Conservation (phyloP, 2,888 invertebrate species). For the Anagyrus pseudococci region DNA sequence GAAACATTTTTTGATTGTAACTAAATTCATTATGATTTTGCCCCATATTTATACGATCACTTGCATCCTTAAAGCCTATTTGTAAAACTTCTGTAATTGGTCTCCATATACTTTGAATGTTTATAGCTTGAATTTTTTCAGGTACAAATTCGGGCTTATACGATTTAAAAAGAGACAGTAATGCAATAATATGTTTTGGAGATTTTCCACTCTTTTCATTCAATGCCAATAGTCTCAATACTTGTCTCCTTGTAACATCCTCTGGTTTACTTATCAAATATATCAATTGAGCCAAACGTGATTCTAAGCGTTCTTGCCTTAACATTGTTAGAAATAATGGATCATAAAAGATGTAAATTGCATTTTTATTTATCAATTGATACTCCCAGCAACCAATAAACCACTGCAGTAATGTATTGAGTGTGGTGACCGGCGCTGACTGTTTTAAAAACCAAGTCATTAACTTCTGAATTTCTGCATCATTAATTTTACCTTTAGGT, state of each 20-base stretch:
- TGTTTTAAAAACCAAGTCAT: constrained; percentile 44
- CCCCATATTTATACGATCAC: constrained; percentile 42
- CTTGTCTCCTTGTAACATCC: constrained; percentile 56
- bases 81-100: constrained; percentile 50
- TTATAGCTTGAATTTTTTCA: constrained; percentile 53
- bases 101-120: constrained; percentile 56
- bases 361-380: constrained; percentile 48
- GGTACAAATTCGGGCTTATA: constrained; percentile 59
- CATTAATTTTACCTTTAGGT: constrained; percentile 45
- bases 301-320: constrained; percentile 47
- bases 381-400: constrained; percentile 52
- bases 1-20: constrained; percentile 47
- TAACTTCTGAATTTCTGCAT: constrained; percentile 42
- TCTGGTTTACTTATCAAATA: constrained; percentile 56
- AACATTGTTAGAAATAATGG: constrained; percentile 49
- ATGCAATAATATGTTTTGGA: constrained; percentile 50
- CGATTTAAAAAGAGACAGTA: constrained; percentile 57
- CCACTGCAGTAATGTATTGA: constrained; percentile 50
- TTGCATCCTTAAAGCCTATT: constrained; percentile 49
- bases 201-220: constrained; percentile 43
- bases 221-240: constrained; percentile 46
- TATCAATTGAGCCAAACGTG: constrained; percentile 49
- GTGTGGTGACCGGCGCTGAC: constrained; percentile 44
- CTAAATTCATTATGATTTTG: constrained; percentile 27
- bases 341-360: constrained; percentile 52